Evolutionary conservation across 2,113 vertebrate genomes (phyloP).

Genomic region (Variabilichromis moorii): DNA sequence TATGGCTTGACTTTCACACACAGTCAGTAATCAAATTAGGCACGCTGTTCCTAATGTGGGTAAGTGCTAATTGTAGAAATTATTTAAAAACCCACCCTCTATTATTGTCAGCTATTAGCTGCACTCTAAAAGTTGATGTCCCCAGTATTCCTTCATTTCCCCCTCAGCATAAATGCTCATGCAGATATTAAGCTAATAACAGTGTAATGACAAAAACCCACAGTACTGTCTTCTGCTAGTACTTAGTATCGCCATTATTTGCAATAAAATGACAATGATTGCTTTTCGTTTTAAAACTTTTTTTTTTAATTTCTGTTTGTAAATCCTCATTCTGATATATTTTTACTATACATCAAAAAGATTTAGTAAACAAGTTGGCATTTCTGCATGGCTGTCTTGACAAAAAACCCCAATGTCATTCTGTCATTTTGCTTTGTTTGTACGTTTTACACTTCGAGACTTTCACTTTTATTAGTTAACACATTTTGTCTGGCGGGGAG

Average conservation of each 20-base stretch:
- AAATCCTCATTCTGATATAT: not conserved
- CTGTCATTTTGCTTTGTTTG: not conserved
- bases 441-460: not conserved
- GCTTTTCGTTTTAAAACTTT: not conserved
- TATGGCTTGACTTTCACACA: not conserved
- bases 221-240: not conserved
- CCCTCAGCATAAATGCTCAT: not conserved
- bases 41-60: not conserved
- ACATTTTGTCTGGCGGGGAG: not conserved
- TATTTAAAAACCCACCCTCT: not conserved
- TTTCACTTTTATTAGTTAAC: not conserved
- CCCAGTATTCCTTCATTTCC: not conserved
- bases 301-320: not conserved
- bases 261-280: not conserved
- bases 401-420: not conserved
- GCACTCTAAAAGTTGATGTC: not conserved
- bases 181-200: not conserved
- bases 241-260: not conserved
- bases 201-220: not conserved
- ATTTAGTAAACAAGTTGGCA: not conserved
- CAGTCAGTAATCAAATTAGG: not conserved
- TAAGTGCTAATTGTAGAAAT: not conserved
- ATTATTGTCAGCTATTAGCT: not conserved
- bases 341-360: not conserved
- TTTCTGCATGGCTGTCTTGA: not conserved